These are phyloP conservation scores for Sciurus niger DNA, from an alignment of 2,113 vertebrate genomes.

Conservation along the genomic window DNA sequence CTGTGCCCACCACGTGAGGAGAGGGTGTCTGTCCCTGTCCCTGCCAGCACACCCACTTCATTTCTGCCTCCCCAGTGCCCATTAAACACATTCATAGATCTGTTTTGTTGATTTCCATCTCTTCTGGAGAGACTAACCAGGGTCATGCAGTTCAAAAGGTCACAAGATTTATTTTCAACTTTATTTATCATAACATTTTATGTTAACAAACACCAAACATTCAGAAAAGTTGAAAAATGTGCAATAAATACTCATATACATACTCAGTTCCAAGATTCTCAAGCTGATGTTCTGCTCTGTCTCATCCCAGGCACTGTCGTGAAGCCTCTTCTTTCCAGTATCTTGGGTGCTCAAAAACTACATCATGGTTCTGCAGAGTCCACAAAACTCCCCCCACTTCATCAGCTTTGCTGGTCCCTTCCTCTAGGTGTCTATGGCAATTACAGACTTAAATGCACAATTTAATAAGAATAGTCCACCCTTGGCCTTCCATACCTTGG, in stretches of 20 bases:
- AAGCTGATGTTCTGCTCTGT: not conserved
- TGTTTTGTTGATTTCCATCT: not conserved
- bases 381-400: not conserved
- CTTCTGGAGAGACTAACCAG: not conserved
- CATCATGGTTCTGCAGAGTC: not conserved
- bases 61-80: not conserved
- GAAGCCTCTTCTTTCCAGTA: not conserved
- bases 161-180: not conserved
- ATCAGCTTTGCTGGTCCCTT: not conserved
- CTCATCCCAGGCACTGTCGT: not conserved
- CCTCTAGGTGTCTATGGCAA: not conserved
- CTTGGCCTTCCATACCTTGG: not conserved
- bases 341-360: not conserved
- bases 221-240: not conserved
- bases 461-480: not conserved
- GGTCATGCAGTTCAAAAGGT: not conserved
- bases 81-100: not conserved
- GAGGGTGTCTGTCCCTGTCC: not conserved
- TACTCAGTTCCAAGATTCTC: not conserved
- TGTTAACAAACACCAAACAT: not conserved
- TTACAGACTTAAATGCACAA: not conserved
- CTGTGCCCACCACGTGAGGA: fast-evolving
- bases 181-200: not conserved
- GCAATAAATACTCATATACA: not conserved
- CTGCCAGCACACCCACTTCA: fast-evolving